Base-by-base conservation (phyloP, 1,140 invertebrate genomes). In the Drosophila pectinifera region DNA sequence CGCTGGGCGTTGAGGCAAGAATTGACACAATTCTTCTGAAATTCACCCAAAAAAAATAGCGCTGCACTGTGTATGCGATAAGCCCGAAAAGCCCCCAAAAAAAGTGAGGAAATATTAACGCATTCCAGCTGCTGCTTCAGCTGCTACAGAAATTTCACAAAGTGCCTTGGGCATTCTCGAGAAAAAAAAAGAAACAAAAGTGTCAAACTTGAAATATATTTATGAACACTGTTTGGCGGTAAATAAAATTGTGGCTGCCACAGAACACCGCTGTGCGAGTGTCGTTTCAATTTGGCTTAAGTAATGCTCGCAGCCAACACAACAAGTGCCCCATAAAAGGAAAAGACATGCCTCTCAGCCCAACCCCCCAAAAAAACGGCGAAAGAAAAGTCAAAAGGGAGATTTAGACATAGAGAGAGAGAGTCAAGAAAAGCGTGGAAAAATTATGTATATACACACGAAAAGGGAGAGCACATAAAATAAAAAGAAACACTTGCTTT, bases 241-340 rank as follows among this genome's bases (percentile, higher is more conserved):
- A 78, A 83, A 73, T 73, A 68, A 64, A 67, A 39, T 57, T 34
- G 11, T 69, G 13, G 26, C 31, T 34, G 48, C 20, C 22, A 34
- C 7, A 56, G 7, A 48, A 53, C 78, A 51, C 75, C 57, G 48
- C 49, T 78, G 78, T 36, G 63, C 56, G 34, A 63, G 54, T 64
- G 59, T 63, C 64, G 46, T 67, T 84, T 83, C 77, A 89, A 88
- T 88, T 83, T 89, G 64, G 45, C 51, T 67, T 80, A 88, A 89
- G 83, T 88, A 73, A 69, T 45, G 67, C 59, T 62, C 42, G 18
- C 28, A 43, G 59, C 56, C 49, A 80, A 64, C 76, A 80, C 84
- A 88, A 88, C 84, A 88, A 88, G 84, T 88, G 84, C 84, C 84
- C 84, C 73, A 88, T 89, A 78, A 89, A 88, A 24, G 38, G 24